These are phyloP conservation scores for Volucella inanis DNA, from an alignment of 2,888 invertebrate species.

Conservation along the genomic window DNA sequence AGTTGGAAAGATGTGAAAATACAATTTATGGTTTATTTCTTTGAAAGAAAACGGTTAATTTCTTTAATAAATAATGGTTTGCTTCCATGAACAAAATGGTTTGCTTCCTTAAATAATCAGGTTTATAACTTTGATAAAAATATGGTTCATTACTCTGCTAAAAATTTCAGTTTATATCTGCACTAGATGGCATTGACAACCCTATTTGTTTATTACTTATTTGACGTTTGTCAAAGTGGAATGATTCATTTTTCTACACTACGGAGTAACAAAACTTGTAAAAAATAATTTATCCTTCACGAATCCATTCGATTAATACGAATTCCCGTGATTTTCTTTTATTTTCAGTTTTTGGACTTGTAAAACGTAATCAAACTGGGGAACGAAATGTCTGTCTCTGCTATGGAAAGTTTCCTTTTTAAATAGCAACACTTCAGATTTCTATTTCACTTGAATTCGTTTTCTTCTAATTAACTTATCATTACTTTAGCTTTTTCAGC, in stretches of 20 bases:
- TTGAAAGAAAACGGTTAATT: no score
- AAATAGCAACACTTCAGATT: not conserved
- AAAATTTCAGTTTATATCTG: no score
- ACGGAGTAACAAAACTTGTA: constrained; percentile 40
- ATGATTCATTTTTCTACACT: constrained; percentile 55
- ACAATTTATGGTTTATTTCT: no score
- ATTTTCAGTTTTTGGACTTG: constrained; percentile 14
- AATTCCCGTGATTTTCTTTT: constrained; percentile 32
- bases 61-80: no score
- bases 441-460: not conserved
- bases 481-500: not conserved
- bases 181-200: not conserved
- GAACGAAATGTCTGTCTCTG: constrained; percentile 71
- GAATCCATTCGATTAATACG: constrained; percentile 16
- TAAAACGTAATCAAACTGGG: constrained; percentile 63
- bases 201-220: constrained; percentile 17
- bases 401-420: constrained; percentile 73
- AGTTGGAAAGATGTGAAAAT: no score
- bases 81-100: no score
- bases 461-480: constrained; percentile 12
- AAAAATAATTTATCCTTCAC: constrained; percentile 23
- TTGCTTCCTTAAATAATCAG: no score
- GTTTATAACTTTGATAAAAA: no score
- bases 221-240: constrained; percentile 64
- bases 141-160: no score